Evolutionary conservation across 2,888 invertebrate species (phyloP), one percentile per base, ranked within the genome.

Genomic region (Pterostichus madidus): DNA sequence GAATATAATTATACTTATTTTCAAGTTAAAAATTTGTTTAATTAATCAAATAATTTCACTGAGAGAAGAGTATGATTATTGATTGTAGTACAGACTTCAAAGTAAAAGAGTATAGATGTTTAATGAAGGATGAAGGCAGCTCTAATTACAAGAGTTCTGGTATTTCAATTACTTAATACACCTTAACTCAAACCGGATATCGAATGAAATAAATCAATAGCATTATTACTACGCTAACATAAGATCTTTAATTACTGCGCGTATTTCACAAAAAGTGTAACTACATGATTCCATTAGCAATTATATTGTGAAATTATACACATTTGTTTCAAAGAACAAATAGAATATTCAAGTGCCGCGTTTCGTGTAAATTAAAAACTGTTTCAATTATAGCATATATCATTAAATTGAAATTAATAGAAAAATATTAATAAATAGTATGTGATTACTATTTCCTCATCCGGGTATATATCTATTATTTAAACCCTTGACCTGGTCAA

Each of bases 101-200:
- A 39, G 39, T 39, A 35, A 64, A 64, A 64, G 13, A 35, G n/a
- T n/a, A n/a, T n/a, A 13, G 11, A 7, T 32, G 35, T 64, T 64
- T 64, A 64, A 64, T 64, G 64, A 64, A 64, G 64, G 64, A 64
- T 64, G 64, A 32, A 64, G 64, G 64, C 13, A 64, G 35, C n/a
- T 32, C 31, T 64, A 64, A 64, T 64, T 35, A 64, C n/a, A 64
- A 35, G 64, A 64, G 64, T 64, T 13, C 64, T 35, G 35, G 64
- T 64, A 64, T 64, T 64, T 64, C 64, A 64, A 64, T 64, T 64
- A 13, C 64, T 64, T 64, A 64, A 64, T 64, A 64, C 13, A 64
- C 64, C 64, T 59, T 64, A 64, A 64, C 64, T 35, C 32, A 13
- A 64, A 64, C 64, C 64, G 64, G 64, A 64, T 64, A 64, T 64